These are phyloP conservation scores for Eupeodes luniger DNA, from an alignment of 2,888 invertebrate genomes.

Conservation along the genomic window DNA sequence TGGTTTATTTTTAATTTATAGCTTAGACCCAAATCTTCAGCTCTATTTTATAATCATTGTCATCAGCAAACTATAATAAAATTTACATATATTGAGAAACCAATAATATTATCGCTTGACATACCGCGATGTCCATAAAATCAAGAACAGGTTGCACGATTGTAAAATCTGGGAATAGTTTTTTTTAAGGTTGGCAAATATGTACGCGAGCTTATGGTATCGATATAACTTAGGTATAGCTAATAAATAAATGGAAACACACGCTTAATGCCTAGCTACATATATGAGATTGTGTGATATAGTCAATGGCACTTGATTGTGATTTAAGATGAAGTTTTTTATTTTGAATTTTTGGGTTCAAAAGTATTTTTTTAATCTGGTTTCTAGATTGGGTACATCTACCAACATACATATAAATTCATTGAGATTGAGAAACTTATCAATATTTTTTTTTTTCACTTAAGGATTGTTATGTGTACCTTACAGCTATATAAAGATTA, in stretches of 20 bases:
- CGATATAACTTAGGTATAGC: background rate
- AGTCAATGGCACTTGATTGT: slow-evolving; percentile 40
- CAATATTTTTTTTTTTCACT: background rate
- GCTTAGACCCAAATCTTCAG: slow-evolving; percentile 46
- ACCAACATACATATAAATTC: background rate
- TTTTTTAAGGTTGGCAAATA: slow-evolving; percentile 35
- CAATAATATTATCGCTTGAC: slow-evolving; percentile 18
- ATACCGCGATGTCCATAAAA: slow-evolving; percentile 45
- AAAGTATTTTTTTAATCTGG: slow-evolving; percentile 20
- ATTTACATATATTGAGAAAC: slow-evolving; percentile 71
- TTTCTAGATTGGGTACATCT: background rate
- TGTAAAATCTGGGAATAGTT: slow-evolving; percentile 47
- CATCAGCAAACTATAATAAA: slow-evolving; percentile 46
- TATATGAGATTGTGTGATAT: slow-evolving; percentile 1
- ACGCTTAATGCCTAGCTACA: background rate
- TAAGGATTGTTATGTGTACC: background rate
- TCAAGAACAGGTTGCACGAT: slow-evolving; percentile 63
- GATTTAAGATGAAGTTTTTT: slow-evolving; percentile 43
- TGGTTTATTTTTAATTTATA: slow-evolving; percentile 57
- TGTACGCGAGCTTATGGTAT: background rate
- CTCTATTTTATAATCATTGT: slow-evolving; percentile 59
- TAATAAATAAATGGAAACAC: slow-evolving; percentile 18
- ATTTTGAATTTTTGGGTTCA: background rate
- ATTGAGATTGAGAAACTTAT: slow-evolving; percentile 2
- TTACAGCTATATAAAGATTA: too few relatives aligned